phyloP scores from a whole-genome alignment of 2,113 vertebrate genomes.

The Numenius arquata region DNA sequence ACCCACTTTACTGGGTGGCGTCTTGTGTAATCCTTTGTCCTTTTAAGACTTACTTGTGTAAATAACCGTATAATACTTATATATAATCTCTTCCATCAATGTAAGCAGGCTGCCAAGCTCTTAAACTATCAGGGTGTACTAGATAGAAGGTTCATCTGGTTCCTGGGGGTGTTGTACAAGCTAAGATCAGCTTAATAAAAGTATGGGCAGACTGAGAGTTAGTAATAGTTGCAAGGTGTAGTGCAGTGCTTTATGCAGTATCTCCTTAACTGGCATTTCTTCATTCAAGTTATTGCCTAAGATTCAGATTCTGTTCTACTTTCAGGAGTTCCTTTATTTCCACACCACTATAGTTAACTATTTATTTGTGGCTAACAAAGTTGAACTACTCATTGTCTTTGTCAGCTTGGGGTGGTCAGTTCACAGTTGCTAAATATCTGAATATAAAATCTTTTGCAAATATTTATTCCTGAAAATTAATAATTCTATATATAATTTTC shows the following conservation, averaged over 20 bases:
- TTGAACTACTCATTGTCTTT: background rate
- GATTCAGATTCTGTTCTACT: background rate
- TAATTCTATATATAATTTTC: background rate
- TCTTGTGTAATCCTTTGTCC: background rate
- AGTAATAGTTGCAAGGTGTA: background rate
- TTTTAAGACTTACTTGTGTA: background rate
- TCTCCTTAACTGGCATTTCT: background rate
- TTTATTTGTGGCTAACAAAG: background rate
- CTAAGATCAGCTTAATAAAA: background rate
- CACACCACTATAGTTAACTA: background rate
- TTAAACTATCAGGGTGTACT: background rate
- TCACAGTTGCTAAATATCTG: background rate
- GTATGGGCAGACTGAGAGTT: background rate
- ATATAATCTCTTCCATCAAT: background rate
- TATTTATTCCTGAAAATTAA: background rate
- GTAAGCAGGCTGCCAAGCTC: background rate
- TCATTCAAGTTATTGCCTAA: background rate
- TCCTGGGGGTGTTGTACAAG: background rate
- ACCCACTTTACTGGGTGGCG: background rate
- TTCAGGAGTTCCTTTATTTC: constrained; percentile 16
- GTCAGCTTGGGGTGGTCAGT: background rate
- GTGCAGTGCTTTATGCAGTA: background rate
- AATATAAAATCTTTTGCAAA: background rate
- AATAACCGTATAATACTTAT: background rate
- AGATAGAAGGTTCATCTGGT: background rate